These are phyloP conservation scores for Caenorhabditis brenneri DNA, from an alignment of 1,140 invertebrate genomes.

Conservation along the genomic window DNA sequence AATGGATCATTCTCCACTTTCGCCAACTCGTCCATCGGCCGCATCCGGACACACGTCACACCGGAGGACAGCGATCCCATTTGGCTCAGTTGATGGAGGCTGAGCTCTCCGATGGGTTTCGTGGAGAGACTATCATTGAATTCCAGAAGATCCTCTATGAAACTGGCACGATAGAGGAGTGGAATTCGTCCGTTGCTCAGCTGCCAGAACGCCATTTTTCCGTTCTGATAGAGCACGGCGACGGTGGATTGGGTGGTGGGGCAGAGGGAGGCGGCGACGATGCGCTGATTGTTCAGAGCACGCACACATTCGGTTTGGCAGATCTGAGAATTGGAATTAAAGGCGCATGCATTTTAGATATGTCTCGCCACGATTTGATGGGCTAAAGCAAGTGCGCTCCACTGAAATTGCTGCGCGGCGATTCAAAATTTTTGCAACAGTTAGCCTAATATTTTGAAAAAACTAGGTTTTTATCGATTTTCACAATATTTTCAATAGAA, in stretches of 20 bases:
- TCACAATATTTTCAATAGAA: no score
- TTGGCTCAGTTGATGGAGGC: constrained; percentile 4
- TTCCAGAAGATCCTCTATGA: constrained; percentile 36
- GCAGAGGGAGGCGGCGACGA: constrained; percentile 54
- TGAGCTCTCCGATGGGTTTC: not conserved
- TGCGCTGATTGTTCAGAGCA: constrained; percentile 22
- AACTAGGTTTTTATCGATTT: no score
- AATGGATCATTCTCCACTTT: constrained; percentile 40
- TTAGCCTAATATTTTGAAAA: no score
- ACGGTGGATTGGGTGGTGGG: constrained; percentile 53
- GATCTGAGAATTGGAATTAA: constrained; percentile 9
- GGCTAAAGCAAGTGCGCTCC: no score
- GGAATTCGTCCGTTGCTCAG: constrained; percentile 2
- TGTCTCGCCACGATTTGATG: no score
- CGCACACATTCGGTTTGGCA: constrained; percentile 9
- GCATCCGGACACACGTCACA: constrained; percentile 48
- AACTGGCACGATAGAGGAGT: not conserved
- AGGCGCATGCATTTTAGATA: no score
- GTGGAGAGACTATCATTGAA: constrained; percentile 1
- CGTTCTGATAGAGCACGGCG: constrained; percentile 49
- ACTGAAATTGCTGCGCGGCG: no score
- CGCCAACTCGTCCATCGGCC: constrained; percentile 45
- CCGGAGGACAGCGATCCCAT: constrained; percentile 41
- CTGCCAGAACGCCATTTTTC: constrained; percentile 56
- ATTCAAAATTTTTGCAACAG: no score